Evolutionary conservation across 2,888 invertebrate genomes (phyloP).

Genomic region (Lasioglossum marginatum): DNA sequence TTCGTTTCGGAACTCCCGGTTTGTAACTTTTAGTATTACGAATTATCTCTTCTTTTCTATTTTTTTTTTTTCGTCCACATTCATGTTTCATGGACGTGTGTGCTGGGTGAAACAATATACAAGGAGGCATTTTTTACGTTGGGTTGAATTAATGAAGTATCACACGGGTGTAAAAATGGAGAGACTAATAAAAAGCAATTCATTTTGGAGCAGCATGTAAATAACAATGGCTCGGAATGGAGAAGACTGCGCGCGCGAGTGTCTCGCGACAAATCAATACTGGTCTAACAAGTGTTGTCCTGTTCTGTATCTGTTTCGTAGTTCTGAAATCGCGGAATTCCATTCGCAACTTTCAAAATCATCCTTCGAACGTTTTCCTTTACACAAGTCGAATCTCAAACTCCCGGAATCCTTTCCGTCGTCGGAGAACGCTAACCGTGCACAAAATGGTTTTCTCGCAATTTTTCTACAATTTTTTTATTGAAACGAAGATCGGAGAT

Average conservation of each 20-base stretch:
- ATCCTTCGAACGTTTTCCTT: not conserved
- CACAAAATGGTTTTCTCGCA: no score
- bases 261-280: not conserved
- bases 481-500: no score
- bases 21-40: constrained; percentile 9
- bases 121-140: constrained; percentile 78
- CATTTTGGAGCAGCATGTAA: constrained; percentile 83
- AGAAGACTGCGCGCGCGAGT: constrained; percentile 70
- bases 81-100: constrained; percentile 63
- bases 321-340: not conserved
- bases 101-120: constrained; percentile 71
- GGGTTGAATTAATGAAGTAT: constrained; percentile 74
- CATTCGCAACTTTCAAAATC: not conserved
- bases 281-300: constrained; percentile 16
- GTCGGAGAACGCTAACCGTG: no score
- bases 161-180: constrained; percentile 75
- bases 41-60: not conserved
- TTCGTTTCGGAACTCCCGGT: constrained; percentile 4
- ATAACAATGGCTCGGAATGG: constrained; percentile 77
- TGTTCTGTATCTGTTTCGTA: not conserved
- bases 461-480: no score
- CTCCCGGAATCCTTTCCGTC: not conserved
- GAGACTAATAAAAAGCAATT: constrained; percentile 73
- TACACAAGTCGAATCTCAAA: not conserved
- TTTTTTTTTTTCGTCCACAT: not conserved